Percentiles rank a stretch among this genome's conserved stretches.
These are phyloP conservation scores for Sturnus vulgaris DNA, from an alignment of 2,113 vertebrate genomes.

Conservation along the genomic window DNA sequence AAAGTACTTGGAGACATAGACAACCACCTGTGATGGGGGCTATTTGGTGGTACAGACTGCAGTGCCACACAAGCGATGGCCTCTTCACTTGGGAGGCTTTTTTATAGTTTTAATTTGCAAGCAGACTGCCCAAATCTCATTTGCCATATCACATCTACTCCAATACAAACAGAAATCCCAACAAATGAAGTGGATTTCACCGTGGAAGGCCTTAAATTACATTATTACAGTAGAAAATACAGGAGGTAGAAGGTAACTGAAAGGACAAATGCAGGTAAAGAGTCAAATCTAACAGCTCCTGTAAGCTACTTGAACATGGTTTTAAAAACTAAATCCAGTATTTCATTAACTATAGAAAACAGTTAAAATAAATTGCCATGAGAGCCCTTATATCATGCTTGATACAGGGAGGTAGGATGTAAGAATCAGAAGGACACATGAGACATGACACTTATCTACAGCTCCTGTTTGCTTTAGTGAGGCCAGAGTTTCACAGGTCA, in stretches of 20 bases:
- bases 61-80: background rate
- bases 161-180: conserved; percentile 79
- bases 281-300: conserved; percentile 79
- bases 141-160: conserved; percentile 65
- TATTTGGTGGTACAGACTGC: background rate
- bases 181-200: conserved; percentile 75
- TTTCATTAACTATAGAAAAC: conserved; percentile 73
- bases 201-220: conserved; percentile 84
- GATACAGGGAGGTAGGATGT: conserved; percentile 84
- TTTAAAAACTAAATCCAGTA: conserved; percentile 76
- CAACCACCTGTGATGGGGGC: accelerated
- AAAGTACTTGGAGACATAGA: background rate
- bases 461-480: conserved; percentile 85
- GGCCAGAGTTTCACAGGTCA: conserved; percentile 75
- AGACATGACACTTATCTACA: conserved; percentile 82
- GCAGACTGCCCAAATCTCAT: conserved; percentile 63
- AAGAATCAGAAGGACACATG: conserved; percentile 75
- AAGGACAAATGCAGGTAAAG: conserved; percentile 77
- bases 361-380: conserved; percentile 78
- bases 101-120: conserved; percentile 74
- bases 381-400: conserved; percentile 84
- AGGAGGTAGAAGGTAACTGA: conserved; percentile 85
- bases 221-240: conserved; percentile 84
- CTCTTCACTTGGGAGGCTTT: conserved; percentile 47
- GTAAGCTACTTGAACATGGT: conserved; percentile 75